phyloP scores from a whole-genome alignment of 2,797 vertebrate species.

The Neosilurus hyrtlii region DNA sequence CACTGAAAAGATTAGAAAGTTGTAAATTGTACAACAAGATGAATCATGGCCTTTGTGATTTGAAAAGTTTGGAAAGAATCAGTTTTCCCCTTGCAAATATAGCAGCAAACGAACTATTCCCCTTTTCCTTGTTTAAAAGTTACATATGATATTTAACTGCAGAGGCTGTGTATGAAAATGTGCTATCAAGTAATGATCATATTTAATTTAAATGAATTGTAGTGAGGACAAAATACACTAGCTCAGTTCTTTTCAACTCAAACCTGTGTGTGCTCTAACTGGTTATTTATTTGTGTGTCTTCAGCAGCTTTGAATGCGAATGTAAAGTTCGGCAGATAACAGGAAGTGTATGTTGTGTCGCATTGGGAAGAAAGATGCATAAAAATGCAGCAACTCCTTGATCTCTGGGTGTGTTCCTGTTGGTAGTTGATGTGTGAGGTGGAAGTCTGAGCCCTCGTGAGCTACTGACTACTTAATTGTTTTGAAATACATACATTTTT shows the following conservation, averaged over 20 bases:
- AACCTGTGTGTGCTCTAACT: not conserved
- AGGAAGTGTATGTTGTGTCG: constrained; percentile 29
- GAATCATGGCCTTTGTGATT: not conserved
- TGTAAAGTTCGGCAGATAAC: constrained; percentile 26
- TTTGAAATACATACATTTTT: constrained; percentile 2
- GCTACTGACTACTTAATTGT: not conserved
- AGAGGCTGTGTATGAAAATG: constrained; percentile 40
- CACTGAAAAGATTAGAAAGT: not conserved
- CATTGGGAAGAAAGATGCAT: constrained; percentile 33
- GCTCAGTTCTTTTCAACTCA: not conserved
- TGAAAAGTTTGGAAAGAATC: constrained; percentile 35
- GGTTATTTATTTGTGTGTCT: not conserved
- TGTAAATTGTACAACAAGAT: not conserved
- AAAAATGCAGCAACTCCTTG: constrained; percentile 7
- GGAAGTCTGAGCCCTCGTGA: constrained; percentile 4
- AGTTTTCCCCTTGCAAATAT: constrained; percentile 43
- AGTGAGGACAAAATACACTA: not conserved
- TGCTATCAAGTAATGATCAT: not conserved
- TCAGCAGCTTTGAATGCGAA: constrained; percentile 37
- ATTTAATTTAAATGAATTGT: not conserved
- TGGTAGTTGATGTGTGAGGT: not conserved
- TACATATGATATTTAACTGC: constrained; percentile 6
- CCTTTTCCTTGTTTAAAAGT: not conserved
- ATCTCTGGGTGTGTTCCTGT: constrained; percentile 21
- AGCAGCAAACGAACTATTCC: not conserved